These are phyloP conservation scores for Corbicula japonica DNA, from an alignment of 2,888 invertebrate genomes.

Conservation along the genomic window DNA sequence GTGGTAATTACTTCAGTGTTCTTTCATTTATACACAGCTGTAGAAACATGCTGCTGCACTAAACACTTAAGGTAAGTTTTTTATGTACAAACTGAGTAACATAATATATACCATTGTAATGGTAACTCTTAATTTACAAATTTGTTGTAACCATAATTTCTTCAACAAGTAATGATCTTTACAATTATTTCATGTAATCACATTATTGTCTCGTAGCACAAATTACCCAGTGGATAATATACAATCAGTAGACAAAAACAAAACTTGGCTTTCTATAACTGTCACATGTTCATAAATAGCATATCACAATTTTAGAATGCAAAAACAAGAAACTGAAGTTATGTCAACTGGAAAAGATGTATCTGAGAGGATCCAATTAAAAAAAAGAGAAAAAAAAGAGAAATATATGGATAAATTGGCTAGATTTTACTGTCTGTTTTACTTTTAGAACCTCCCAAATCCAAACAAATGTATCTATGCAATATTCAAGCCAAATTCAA, in stretches of 20 bases:
- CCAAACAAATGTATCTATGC: too few relatives aligned
- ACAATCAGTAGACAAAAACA: constrained; percentile 41
- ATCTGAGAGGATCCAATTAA: too few relatives aligned
- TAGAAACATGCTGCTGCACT: constrained; percentile 7
- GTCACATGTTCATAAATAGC: constrained; percentile 29
- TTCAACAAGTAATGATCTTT: too few relatives aligned
- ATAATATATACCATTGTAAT: constrained; percentile 22
- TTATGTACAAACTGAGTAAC: constrained; percentile 9
- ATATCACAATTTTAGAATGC: constrained; percentile 47
- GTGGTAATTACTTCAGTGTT: constrained; percentile 15
- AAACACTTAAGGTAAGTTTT: neutral
- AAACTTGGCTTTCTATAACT: constrained; percentile 24
- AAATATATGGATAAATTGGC: too few relatives aligned
- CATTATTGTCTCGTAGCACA: too few relatives aligned
- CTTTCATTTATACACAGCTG: constrained; percentile 59
- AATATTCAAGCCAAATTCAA: too few relatives aligned
- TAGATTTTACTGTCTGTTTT: too few relatives aligned
- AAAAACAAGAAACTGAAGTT: constrained; percentile 45
- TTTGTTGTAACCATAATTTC: constrained; percentile 21
- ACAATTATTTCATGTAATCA: too few relatives aligned
- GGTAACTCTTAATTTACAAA: constrained; percentile 22
- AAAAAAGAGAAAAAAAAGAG: too few relatives aligned
- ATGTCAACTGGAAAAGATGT: too few relatives aligned
- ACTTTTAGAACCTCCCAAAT: too few relatives aligned
- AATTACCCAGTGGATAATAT: constrained; percentile 27